A percentile compares a stretch with the other conserved stretches of the same genome.
These are phyloP conservation scores for Pteromalus puparum DNA, from an alignment of 1,140 invertebrate genomes.

Conservation along the genomic window DNA sequence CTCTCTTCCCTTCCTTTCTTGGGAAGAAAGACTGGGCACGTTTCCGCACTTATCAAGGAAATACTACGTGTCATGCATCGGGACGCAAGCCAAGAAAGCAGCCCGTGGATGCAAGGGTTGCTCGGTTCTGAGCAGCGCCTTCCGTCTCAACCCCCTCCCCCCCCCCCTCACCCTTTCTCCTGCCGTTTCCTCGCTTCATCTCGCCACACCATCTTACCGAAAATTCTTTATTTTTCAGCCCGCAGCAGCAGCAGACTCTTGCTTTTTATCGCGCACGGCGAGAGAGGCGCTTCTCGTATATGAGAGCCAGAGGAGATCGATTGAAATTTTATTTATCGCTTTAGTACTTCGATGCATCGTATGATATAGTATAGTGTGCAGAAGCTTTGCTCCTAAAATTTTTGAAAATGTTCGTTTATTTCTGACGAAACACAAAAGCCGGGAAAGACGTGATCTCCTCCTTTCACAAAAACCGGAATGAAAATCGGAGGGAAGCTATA, in stretches of 20 bases:
- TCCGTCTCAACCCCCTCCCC: no score
- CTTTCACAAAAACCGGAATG: constrained; percentile 55
- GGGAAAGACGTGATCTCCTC: background rate
- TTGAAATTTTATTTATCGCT: constrained; percentile 43
- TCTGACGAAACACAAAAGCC: no score
- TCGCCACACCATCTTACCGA: constrained; percentile 32
- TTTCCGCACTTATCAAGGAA: constrained; percentile 53
- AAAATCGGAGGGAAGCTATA: constrained; percentile 65
- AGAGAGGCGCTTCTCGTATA: no score
- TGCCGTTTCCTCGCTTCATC: constrained; percentile 20
- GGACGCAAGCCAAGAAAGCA: constrained; percentile 44
- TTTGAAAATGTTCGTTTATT: no score
- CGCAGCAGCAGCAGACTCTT: background rate
- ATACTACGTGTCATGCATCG: constrained; percentile 54
- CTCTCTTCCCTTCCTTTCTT: background rate
- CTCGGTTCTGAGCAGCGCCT: constrained; percentile 39
- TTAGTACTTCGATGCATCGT: background rate
- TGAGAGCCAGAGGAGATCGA: constrained; percentile 13
- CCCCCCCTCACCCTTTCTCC: background rate
- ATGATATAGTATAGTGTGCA: background rate
- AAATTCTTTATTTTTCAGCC: constrained; percentile 19
- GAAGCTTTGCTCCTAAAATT: no score
- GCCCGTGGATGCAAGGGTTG: constrained; percentile 51
- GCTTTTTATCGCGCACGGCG: background rate
- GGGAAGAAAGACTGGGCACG: constrained; percentile 43